These are phyloP conservation scores for Micrasema minimum DNA, from an alignment of 1,140 invertebrate genomes.

Conservation along the genomic window DNA sequence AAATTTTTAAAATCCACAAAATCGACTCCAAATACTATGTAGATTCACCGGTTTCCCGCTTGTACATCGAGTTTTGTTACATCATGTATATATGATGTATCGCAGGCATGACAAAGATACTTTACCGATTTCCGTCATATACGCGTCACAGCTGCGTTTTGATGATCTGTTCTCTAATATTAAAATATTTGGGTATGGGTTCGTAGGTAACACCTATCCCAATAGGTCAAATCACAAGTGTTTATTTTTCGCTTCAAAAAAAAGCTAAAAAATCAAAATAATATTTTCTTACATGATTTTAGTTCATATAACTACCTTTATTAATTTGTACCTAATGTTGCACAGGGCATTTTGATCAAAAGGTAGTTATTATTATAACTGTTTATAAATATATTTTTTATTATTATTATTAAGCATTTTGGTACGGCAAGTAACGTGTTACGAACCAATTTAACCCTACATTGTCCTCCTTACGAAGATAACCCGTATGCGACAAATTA, in stretches of 20 bases:
- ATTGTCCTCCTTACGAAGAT: slow-evolving; percentile 2
- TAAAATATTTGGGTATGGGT: background rate
- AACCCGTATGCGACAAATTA: slow-evolving; percentile 33
- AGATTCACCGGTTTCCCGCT: too few relatives aligned
- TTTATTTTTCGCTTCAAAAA: background rate
- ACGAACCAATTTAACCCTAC: slow-evolving; percentile 1
- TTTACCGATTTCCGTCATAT: too few relatives aligned
- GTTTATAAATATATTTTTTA: background rate
- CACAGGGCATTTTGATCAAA: background rate
- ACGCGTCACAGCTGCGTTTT: too few relatives aligned
- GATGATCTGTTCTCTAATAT: background rate
- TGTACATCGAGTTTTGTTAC: too few relatives aligned
- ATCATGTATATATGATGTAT: too few relatives aligned
- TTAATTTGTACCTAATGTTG: background rate
- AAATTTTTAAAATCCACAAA: too few relatives aligned
- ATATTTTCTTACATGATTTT: background rate
- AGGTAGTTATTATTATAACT: background rate
- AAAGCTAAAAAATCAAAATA: background rate
- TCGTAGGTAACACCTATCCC: background rate
- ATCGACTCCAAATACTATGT: too few relatives aligned
- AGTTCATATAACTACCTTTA: background rate
- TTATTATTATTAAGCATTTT: too few relatives aligned
- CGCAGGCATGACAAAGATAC: too few relatives aligned
- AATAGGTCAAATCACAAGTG: too few relatives aligned
- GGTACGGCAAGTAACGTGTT: background rate